These are phyloP conservation scores for Listronotus oregonensis DNA, from an alignment of 1,140 invertebrate species.

Conservation along the genomic window DNA sequence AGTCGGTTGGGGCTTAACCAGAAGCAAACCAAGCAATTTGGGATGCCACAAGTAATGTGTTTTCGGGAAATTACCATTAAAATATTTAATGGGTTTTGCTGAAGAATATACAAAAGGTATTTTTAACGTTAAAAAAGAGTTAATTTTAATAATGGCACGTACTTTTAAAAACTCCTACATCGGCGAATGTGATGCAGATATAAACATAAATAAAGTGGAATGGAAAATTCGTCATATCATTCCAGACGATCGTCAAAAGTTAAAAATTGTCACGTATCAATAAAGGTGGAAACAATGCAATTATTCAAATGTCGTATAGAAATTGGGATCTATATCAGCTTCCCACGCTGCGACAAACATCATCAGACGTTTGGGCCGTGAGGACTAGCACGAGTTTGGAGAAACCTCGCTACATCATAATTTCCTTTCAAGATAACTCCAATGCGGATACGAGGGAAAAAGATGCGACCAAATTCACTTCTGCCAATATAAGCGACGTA, in stretches of 20 bases:
- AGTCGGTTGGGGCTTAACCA: constrained; percentile 2
- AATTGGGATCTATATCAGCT: constrained; percentile 36
- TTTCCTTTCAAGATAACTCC: constrained; percentile 29
- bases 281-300: constrained; percentile 9
- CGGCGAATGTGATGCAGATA: constrained; percentile 17
- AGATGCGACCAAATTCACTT: not conserved
- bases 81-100: constrained; percentile 34
- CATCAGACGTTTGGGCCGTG: constrained; percentile 35
- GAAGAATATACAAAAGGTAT: constrained; percentile 36
- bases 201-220: constrained; percentile 29
- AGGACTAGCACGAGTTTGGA: constrained; percentile 34
- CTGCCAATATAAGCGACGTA: not conserved
- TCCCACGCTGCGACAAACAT: constrained; percentile 23
- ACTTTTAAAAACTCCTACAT: constrained; percentile 5
- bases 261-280: constrained; percentile 13
- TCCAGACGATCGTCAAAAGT: constrained; percentile 5
- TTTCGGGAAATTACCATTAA: constrained; percentile 19
- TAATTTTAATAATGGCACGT: constrained; percentile 25
- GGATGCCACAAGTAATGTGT: not conserved
- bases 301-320: constrained; percentile 28
- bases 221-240: constrained; percentile 38
- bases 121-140: constrained; percentile 32
- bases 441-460: not conserved
- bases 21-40: not conserved
- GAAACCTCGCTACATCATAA: constrained; percentile 32